These are phyloP conservation scores for Geopemphigus sp. DNA, from an alignment of 1,140 invertebrate species.

Conservation along the genomic window DNA sequence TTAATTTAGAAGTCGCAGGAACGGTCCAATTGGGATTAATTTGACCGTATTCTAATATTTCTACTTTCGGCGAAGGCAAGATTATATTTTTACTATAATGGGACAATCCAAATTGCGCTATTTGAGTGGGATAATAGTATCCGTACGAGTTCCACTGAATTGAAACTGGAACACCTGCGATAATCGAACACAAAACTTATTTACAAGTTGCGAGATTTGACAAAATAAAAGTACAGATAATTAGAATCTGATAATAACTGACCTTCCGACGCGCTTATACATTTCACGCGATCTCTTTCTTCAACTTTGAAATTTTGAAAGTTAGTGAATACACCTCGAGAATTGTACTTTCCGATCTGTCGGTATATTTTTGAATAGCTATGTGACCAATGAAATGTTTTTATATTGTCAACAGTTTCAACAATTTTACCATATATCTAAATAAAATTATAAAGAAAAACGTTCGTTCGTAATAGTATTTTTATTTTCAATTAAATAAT, in stretches of 20 bases:
- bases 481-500: too few relatives aligned
- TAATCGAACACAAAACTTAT: background rate
- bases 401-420: slow-evolving; percentile 69
- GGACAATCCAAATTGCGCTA: slow-evolving; percentile 94
- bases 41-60: slow-evolving; percentile 69
- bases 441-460: slow-evolving; percentile 73
- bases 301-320: slow-evolving; percentile 98
- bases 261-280: slow-evolving; percentile 85
- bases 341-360: slow-evolving; percentile 83
- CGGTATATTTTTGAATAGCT: slow-evolving; percentile 89
- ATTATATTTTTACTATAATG: slow-evolving; percentile 95
- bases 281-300: slow-evolving; percentile 90
- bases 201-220: background rate
- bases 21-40: slow-evolving; percentile 66
- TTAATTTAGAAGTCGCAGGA: slow-evolving; percentile 59
- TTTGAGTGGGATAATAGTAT: slow-evolving; percentile 97
- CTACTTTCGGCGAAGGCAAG: slow-evolving; percentile 70
- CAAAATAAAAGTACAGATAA: background rate
- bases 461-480: too few relatives aligned
- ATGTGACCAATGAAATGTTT: slow-evolving; percentile 90
- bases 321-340: slow-evolving; percentile 86
- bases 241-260: slow-evolving; percentile 45
- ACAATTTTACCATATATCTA: slow-evolving; percentile 86
- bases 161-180: slow-evolving; percentile 80
- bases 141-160: slow-evolving; percentile 92